Evolutionary conservation across 2,113 vertebrate species (phyloP).

Genomic region (Python bivittatus): DNA sequence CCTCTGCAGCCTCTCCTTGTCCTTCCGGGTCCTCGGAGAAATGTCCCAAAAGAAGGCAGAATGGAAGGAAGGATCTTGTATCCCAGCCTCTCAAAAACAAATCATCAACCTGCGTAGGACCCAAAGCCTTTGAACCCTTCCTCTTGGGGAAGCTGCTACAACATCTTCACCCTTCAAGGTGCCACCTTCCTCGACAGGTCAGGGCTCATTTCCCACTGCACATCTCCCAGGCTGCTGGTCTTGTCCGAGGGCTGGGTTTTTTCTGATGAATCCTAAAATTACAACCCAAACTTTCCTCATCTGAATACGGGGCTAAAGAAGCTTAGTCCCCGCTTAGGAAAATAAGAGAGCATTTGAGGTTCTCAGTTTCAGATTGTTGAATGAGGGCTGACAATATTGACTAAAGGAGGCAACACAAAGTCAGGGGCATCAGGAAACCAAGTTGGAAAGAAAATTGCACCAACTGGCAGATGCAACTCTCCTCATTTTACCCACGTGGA

Average conservation of each 20-base stretch:
- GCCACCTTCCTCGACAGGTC: neutral
- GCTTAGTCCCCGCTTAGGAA: neutral
- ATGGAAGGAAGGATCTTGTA: too few species aligned
- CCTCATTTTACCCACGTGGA: neutral
- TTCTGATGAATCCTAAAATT: neutral
- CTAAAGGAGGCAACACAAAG: neutral
- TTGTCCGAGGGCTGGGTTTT: neutral
- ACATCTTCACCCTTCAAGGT: neutral
- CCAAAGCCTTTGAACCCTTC: neutral
- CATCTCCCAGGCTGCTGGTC: neutral
- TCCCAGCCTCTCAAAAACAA: too few species aligned
- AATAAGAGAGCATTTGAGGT: neutral
- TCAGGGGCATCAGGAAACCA: neutral
- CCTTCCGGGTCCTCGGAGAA: too few species aligned
- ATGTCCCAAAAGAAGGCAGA: too few species aligned
- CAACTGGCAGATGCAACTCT: neutral
- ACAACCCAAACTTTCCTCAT: neutral
- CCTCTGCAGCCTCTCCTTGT: too few species aligned
- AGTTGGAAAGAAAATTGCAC: neutral
- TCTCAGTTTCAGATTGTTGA: neutral
- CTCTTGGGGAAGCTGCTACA: neutral
- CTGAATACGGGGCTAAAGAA: neutral
- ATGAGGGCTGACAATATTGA: neutral
- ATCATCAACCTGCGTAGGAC: neutral
- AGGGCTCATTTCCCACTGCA: neutral